A percentile compares a stretch with the other conserved stretches of the same genome.
Evolutionary conservation across 2,888 invertebrate genomes (phyloP).

Genomic region (Polylopha cassiicola): DNA sequence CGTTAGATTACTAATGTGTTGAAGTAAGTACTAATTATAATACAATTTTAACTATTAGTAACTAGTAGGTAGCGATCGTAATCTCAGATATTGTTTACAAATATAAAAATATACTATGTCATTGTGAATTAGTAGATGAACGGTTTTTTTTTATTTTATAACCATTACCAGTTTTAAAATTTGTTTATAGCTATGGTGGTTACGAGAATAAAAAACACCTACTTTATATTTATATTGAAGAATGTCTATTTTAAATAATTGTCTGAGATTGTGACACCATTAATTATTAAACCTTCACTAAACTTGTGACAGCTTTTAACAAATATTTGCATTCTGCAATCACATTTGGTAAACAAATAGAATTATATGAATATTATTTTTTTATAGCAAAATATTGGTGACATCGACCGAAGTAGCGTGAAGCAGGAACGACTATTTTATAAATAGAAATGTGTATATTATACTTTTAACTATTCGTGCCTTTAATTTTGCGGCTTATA

Average conservation of each 20-base stretch:
- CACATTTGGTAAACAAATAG: slow-evolving; percentile 22
- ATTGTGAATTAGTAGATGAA: no score
- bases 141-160: no score
- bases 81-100: slow-evolving; percentile 22
- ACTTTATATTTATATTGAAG: no score
- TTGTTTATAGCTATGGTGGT: no score
- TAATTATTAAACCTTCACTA: slow-evolving; percentile 11
- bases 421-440: slow-evolving; percentile 24
- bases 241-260: no score
- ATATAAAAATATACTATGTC: no score
- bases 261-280: slow-evolving; percentile 18
- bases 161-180: no score
- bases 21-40: slow-evolving; percentile 10
- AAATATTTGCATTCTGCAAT: no score
- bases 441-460: slow-evolving; percentile 24
- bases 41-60: slow-evolving; percentile 12
- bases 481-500: slow-evolving; percentile 24
- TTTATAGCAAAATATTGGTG: slow-evolving; percentile 45
- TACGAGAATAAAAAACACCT: no score
- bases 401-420: slow-evolving; percentile 40
- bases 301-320: no score
- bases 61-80: slow-evolving; percentile 12
- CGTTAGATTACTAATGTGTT: not conserved
- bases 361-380: slow-evolving; percentile 31
- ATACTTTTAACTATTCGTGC: slow-evolving; percentile 29